Evolutionary conservation across 2,113 vertebrate genomes (phyloP), one percentile per base, ranked within the genome.

Genomic region (Nannobrachium achirus): DNA sequence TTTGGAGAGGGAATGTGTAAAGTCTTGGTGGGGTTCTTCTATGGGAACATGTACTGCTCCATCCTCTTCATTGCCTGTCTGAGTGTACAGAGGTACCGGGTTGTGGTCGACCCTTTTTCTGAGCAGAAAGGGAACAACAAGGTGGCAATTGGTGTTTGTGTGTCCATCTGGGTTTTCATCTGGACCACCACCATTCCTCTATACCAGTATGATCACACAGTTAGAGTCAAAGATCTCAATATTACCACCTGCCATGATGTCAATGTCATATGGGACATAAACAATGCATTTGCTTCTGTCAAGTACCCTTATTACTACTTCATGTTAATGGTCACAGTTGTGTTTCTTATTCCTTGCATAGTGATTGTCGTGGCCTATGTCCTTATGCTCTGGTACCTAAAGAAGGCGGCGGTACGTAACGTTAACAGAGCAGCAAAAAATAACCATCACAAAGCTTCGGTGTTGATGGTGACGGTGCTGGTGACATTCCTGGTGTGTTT

Each of bases 11-110:
- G 74, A 11, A 86, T 98, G 46, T 99, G 97, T 86, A 98, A 97
- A 84, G 92, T 98, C 0, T 51, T 98, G 0, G 85, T 97, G 48
- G 88, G 89, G 41, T 98, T 98, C 89, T 99, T 98, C 90, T 99
- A 98, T 0, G 95, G 94, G 10, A 99, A 98, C 88, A 99, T 99
- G 97, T 99, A 99, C 74, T 94, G 95, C 71, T 99, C 98, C 7
- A 89, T 99, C n/a, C 92, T 98, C 9, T 98, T 99, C 84, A 96
- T 99, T 80, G 87, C 95, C 5, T 98, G 96, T 80, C 92, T 99
- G 76, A 98, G 98, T 3, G 91, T 99, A 48, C 98, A 99, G 80
- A 81, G 98, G 10, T 99, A 96, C 65, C 98, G 97, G 94, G 96
- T 95, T 1, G 94, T 98, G 6, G 94, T 95, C 19, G 93, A 98